These are phyloP conservation scores for Typhlomys cinereus DNA, from an alignment of 2,113 vertebrate species.

Conservation along the genomic window DNA sequence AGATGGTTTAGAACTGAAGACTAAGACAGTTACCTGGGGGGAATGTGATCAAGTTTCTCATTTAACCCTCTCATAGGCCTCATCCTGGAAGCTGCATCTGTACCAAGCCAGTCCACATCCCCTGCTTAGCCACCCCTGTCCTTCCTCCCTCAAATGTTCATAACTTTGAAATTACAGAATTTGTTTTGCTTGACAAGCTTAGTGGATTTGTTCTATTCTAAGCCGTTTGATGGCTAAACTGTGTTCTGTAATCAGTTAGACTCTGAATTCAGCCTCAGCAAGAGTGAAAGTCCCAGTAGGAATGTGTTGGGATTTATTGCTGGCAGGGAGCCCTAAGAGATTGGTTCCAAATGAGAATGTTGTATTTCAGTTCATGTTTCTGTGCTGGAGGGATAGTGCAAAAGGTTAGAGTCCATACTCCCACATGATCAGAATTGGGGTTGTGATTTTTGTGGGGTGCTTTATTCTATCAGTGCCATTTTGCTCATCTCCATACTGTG, in stretches of 20 bases:
- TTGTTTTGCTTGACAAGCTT: background rate
- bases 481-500: background rate
- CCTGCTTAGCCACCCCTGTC: background rate
- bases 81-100: background rate
- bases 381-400: background rate
- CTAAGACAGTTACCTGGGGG: background rate
- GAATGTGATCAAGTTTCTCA: background rate
- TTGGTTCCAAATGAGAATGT: background rate
- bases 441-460: background rate
- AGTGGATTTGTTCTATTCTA: background rate
- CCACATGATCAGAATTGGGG: background rate
- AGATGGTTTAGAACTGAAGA: background rate
- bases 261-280: background rate
- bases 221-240: background rate
- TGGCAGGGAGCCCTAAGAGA: background rate
- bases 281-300: background rate
- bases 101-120: background rate
- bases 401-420: background rate
- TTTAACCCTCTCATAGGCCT: background rate
- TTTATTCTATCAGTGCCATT: background rate
- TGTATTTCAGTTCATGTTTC: slow-evolving; percentile 31
- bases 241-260: background rate
- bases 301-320: background rate
- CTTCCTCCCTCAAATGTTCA: background rate
- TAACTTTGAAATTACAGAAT: background rate